Evolutionary conservation across 2,888 invertebrate species (phyloP), one percentile per base, ranked within the genome.

Genomic region (Scaptodrosophila latifasciaeformis): DNA sequence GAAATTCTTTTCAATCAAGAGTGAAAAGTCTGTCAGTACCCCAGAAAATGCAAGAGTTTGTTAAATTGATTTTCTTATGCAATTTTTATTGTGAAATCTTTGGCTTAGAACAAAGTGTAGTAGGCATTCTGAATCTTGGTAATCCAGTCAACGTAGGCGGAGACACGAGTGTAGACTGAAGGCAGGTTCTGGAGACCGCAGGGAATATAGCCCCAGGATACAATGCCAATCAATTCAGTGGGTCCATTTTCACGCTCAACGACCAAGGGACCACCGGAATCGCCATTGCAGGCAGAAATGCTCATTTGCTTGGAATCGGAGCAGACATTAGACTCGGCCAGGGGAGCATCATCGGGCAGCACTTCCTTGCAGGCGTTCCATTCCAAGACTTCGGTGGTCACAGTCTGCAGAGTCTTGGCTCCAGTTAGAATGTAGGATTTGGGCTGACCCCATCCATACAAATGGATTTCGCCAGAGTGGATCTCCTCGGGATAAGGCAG

Each of bases 161-260:
- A 85, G 1, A 86, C 84, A 7, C 86, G 83, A 0, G 87, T 88
- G 69, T 85, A 88, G 6, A 88, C 83, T 0, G 88, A 87, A 2
- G 88, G 88, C n/a, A 58, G 12, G 21, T 84, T 81, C 10, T 49
- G 58, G 2, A 52, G 1, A 3, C 88, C 88, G 49, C 89, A 89
- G 30, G 88, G 88, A 49, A 86, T 82, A 27, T 75, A 74, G n/a
- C 88, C 88, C 88, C 88, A 89, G 27, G 88, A 88, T 10, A 88
- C 88, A 35, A 89, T 58, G 53, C 89, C 89, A 49, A 88, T 78
- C 35, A 87, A 75, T 44, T 84, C 72, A 34, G 69, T 40, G 27
- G 68, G 10, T 3, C 65, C 57, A 27, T 59, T 46, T 0, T 50
- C 17, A 3, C 17, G 6, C 54, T 82, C 80, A 13, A 81, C 65